phyloP scores from a whole-genome alignment of 2,113 vertebrate species.

The Octodon degus region DNA sequence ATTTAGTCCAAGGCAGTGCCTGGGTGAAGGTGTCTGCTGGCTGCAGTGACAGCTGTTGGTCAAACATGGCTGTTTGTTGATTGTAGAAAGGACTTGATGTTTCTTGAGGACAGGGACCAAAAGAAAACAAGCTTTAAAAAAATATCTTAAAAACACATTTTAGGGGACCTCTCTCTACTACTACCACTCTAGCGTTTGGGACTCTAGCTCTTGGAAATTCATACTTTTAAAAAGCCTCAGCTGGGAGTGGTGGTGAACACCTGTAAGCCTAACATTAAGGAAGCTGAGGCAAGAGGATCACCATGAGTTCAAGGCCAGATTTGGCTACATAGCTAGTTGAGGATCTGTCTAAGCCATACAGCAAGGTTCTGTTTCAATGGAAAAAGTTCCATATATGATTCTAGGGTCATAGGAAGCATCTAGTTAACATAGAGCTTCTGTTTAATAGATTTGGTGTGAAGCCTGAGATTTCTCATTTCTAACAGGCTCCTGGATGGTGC shows the following conservation, averaged over 20 bases:
- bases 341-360: background rate
- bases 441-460: background rate
- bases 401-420: background rate
- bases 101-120: background rate
- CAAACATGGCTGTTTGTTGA: slow-evolving; percentile 28
- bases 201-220: background rate
- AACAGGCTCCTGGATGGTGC: background rate
- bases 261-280: background rate
- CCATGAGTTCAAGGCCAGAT: background rate
- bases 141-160: background rate
- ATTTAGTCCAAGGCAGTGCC: background rate
- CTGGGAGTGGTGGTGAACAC: background rate
- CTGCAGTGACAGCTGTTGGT: background rate
- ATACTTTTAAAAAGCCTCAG: background rate
- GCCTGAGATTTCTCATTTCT: background rate
- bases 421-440: background rate
- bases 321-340: background rate
- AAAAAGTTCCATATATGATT: background rate
- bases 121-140: slow-evolving; percentile 20
- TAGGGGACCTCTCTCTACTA: background rate
- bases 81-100: slow-evolving; percentile 38
- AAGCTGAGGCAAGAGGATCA: background rate
- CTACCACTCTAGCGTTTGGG: background rate
- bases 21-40: background rate
- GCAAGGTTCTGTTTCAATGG: background rate